phyloP scores from a whole-genome alignment of 2,888 invertebrate species.

The Lasiommata megera region DNA sequence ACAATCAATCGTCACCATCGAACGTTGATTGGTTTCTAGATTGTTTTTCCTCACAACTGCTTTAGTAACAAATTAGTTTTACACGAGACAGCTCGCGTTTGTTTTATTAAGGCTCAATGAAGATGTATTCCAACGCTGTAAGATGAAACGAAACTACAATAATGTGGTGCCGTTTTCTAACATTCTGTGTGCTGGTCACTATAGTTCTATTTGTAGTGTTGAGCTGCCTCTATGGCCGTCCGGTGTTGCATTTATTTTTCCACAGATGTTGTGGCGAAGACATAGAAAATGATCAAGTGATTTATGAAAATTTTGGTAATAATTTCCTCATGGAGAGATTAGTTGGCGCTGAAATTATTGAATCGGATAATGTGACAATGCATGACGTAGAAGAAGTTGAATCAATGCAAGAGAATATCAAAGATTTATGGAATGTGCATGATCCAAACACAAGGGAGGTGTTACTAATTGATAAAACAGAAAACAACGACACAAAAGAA shows the following conservation, averaged over 20 bases:
- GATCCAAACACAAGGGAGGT: conserved; percentile 19
- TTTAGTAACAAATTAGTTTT: conserved; percentile 18
- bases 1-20: conserved; percentile 22
- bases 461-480: neutral
- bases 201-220: conserved; percentile 58
- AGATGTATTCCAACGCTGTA: conserved; percentile 5
- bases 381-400: conserved; percentile 7
- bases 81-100: conserved; percentile 6
- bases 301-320: conserved; percentile 61
- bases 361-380: conserved; percentile 33
- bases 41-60: conserved; percentile 14
- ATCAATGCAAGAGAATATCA: neutral
- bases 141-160: conserved; percentile 43
- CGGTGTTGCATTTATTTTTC: conserved; percentile 59
- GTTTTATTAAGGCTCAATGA: neutral
- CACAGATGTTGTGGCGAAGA: conserved; percentile 61
- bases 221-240: conserved; percentile 60
- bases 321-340: conserved; percentile 61
- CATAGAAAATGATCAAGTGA: conserved; percentile 65
- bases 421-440: conserved; percentile 19
- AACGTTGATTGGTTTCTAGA: conserved; percentile 16
- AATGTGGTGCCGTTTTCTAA: conserved; percentile 68
- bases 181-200: conserved; percentile 62
- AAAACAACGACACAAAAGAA: neutral
- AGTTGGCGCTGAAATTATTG: conserved; percentile 46